A percentile compares a stretch with the other conserved stretches of the same genome.
phyloP scores from a whole-genome alignment of 2,797 vertebrate species.

The Gallirallus australis region DNA sequence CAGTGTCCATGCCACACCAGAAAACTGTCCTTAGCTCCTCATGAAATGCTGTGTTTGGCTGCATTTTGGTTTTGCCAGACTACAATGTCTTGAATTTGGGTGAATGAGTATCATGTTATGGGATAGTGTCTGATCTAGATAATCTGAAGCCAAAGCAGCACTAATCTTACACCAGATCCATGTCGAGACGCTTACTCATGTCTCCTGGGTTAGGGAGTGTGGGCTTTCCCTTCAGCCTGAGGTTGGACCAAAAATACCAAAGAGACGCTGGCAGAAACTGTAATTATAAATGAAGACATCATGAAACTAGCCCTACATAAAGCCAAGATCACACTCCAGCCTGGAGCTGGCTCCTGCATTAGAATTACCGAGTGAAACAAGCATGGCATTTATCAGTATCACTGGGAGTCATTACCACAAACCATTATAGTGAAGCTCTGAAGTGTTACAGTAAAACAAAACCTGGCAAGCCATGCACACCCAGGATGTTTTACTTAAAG shows the following conservation, averaged over 20 bases:
- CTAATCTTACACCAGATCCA: neutral
- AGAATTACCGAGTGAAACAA: neutral
- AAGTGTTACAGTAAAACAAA: neutral
- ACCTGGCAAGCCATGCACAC: neutral
- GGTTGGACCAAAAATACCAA: conserved; percentile 26
- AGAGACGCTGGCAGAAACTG: neutral
- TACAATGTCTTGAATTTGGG: neutral
- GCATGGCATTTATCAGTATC: neutral
- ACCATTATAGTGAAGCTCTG: neutral
- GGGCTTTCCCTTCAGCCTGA: conserved; percentile 37
- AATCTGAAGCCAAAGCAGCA: conserved; percentile 1
- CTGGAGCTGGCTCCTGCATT: neutral
- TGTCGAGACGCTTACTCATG: conserved; percentile 11
- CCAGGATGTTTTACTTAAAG: neutral
- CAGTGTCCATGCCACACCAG: neutral
- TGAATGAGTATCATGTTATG: neutral
- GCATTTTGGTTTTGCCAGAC: conserved; percentile 19
- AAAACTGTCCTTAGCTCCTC: neutral
- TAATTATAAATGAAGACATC: conserved; percentile 25
- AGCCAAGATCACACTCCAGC: neutral
- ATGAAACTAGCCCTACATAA: neutral
- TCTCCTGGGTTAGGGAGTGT: neutral
- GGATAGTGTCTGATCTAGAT: neutral
- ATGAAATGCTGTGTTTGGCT: neutral
- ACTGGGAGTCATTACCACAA: neutral